Evolutionary conservation across 2,113 vertebrate genomes (phyloP).

Genomic region (Myiagra hebetior): DNA sequence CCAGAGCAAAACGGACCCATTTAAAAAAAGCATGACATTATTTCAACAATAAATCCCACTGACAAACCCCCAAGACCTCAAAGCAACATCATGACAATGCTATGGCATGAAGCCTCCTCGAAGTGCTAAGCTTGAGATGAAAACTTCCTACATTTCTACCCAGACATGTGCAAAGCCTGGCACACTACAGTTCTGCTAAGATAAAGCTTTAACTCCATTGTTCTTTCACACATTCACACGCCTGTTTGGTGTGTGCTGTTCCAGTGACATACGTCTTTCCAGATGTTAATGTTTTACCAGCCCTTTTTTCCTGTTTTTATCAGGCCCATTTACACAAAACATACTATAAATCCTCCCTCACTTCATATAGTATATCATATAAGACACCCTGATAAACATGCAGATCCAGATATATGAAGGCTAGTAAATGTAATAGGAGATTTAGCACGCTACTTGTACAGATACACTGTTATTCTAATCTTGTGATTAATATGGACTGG

Average conservation of each 20-base stretch:
- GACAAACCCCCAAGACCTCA: neutral
- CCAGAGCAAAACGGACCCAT: neutral
- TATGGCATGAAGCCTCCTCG: neutral
- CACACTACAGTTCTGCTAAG: neutral
- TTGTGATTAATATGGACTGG: slow-evolving; percentile 67
- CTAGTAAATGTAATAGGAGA: slow-evolving; percentile 56
- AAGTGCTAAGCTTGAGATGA: neutral
- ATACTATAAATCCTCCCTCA: slow-evolving; percentile 64
- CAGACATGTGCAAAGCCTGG: neutral
- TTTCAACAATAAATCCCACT: neutral
- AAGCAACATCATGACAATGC: neutral
- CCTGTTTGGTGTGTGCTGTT: neutral
- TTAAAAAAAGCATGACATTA: neutral
- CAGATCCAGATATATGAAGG: slow-evolving; percentile 50
- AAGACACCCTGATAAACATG: slow-evolving; percentile 57
- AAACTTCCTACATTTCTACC: neutral
- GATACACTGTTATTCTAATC: slow-evolving; percentile 69
- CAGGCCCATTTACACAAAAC: slow-evolving; percentile 55
- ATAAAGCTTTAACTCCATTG: neutral
- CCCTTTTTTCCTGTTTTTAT: slow-evolving; percentile 62
- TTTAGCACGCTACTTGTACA: slow-evolving; percentile 62
- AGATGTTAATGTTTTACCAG: slow-evolving; percentile 72
- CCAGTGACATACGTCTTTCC: slow-evolving; percentile 67
- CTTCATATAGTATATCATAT: slow-evolving; percentile 46
- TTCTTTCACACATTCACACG: neutral